Conservation (phyloP, 2,888 invertebrate genomes). For the Spatulosminthurus flaviceps region DNA sequence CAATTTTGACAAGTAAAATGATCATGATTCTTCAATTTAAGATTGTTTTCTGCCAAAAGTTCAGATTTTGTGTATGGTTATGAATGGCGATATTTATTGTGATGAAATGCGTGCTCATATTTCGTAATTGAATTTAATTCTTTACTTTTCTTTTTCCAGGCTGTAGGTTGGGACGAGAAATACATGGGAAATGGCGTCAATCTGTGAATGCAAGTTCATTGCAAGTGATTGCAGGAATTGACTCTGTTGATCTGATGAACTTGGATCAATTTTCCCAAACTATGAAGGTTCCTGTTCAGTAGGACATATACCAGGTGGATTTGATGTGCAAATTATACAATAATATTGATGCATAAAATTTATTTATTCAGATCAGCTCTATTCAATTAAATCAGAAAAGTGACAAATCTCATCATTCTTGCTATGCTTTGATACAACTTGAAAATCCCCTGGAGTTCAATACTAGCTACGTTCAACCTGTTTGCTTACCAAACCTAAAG, state of each 20-base stretch:
- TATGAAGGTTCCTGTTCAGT: neutral
- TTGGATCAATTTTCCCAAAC: conserved; percentile 28
- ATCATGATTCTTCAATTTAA: too few relatives aligned
- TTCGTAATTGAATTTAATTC: too few relatives aligned
- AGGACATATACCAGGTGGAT: neutral
- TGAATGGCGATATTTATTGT: too few relatives aligned
- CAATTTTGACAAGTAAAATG: conserved; percentile 25
- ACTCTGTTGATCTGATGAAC: conserved; percentile 10
- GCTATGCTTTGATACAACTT: conserved; percentile 8
- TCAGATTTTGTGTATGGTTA: too few relatives aligned
- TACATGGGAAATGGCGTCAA: conserved; percentile 3
- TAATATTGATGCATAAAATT: neutral
- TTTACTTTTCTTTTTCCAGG: too few relatives aligned
- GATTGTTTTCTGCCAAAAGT: too few relatives aligned
- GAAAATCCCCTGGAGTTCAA: conserved; percentile 11
- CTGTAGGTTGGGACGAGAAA: conserved; percentile 26
- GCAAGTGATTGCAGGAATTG: conserved; percentile 15
- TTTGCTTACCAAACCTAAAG: conserved; percentile 6
- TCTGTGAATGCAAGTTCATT: conserved; percentile 12
- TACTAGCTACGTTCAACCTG: neutral
- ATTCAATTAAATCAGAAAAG: conserved; percentile 24
- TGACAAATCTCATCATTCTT: neutral
- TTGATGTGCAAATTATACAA: neutral
- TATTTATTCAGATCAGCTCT: conserved; percentile 25
- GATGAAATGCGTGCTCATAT: too few relatives aligned